Evolutionary conservation across 2,113 vertebrate genomes (phyloP).

Genomic region (Capreolus pygargus): DNA sequence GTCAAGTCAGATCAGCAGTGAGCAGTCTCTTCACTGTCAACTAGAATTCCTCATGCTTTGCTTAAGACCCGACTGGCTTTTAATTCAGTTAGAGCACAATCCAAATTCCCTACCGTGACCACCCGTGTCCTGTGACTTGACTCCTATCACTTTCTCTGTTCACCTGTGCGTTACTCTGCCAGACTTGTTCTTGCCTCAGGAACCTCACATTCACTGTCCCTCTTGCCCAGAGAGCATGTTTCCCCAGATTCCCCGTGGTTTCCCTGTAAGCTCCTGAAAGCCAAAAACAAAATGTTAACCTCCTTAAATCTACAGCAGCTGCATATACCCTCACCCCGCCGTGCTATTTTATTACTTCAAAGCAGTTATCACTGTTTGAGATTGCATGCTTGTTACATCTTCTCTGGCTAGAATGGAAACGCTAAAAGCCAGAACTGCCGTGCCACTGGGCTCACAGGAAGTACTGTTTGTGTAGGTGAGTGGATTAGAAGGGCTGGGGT

Average conservation of each 20-base stretch:
- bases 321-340: no score
- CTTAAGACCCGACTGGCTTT: neutral
- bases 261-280: neutral
- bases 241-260: neutral
- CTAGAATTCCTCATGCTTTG: neutral
- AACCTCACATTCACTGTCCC: neutral
- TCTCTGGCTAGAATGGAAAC: neutral
- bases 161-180: neutral
- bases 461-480: neutral
- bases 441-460: neutral
- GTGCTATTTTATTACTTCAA: neutral
- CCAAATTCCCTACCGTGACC: fast-evolving
- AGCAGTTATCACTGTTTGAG: neutral
- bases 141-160: no score
- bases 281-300: neutral
- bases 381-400: neutral
- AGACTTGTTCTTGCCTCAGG: neutral
- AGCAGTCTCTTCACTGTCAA: neutral
- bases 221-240: neutral
- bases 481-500: neutral
- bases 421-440: neutral
- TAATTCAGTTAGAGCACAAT: neutral
- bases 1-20: neutral
- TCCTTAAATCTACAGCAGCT: neutral
- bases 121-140: fast-evolving